Conservation (phyloP, 2,888 invertebrate species). For the Patella pellucida region DNA sequence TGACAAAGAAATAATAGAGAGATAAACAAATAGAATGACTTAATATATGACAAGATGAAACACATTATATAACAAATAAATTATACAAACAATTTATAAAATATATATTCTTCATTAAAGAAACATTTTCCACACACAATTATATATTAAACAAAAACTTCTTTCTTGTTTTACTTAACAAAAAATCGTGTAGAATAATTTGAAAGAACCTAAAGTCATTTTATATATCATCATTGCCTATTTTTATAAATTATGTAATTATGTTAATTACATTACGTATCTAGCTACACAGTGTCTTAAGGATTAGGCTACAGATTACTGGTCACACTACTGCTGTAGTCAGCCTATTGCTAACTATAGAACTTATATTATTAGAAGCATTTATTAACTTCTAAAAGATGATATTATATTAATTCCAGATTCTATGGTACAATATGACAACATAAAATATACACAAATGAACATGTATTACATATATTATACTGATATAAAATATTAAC, state of each 20-base stretch:
- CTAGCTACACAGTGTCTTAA: background rate
- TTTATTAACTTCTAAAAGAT: background rate
- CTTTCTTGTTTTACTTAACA: too few species aligned
- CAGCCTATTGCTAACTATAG: background rate
- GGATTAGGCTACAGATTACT: background rate
- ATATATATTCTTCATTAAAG: too few species aligned
- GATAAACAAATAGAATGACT: too few species aligned
- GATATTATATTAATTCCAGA: background rate
- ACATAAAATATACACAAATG: slow-evolving; percentile 8
- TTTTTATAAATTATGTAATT: background rate
- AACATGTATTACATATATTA: slow-evolving; percentile 5
- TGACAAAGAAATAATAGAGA: too few species aligned
- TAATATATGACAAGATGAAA: too few species aligned
- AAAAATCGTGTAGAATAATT: too few species aligned
- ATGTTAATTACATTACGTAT: background rate
- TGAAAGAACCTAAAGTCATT: too few species aligned
- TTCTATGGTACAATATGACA: background rate
- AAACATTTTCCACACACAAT: too few species aligned
- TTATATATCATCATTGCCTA: too few species aligned
- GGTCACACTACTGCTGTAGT: background rate
- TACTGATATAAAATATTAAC: background rate
- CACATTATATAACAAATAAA: too few species aligned
- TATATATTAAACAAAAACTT: too few species aligned
- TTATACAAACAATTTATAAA: too few species aligned
- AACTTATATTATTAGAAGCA: background rate